Percentiles rank a stretch among this genome's conserved stretches.
These are phyloP conservation scores for Heterocephalus glaber DNA, from an alignment of 2,113 vertebrate genomes.

Conservation along the genomic window DNA sequence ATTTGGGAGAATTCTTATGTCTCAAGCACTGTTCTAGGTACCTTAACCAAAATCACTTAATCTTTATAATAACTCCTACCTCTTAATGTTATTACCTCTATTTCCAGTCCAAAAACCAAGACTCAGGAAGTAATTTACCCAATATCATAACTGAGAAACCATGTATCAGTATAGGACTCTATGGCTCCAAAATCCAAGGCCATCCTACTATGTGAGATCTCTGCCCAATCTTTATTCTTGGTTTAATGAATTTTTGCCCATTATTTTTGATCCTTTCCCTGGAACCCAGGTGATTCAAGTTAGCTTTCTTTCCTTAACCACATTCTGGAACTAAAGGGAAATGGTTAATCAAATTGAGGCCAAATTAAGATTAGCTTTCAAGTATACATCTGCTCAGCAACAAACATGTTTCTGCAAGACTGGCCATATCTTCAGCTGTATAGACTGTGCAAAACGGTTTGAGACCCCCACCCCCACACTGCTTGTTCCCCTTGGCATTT, in stretches of 20 bases:
- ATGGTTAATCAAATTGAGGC: slow-evolving; percentile 9
- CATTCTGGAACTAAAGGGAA: slow-evolving; percentile 42
- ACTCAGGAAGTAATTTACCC: slow-evolving; percentile 21
- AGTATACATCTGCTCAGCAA: not conserved
- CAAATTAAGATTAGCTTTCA: slow-evolving; percentile 30
- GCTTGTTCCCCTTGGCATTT: not conserved
- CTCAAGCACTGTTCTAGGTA: slow-evolving; percentile 27
- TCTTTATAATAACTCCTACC: not conserved
- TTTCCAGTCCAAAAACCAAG: slow-evolving; percentile 54
- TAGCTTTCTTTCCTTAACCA: slow-evolving; percentile 32
- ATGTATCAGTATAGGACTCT: not conserved
- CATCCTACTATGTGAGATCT: not conserved
- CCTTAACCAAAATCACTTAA: not conserved
- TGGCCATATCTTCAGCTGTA: not conserved
- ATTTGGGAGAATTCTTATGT: not conserved
- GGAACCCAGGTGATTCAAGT: not conserved
- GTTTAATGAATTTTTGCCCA: slow-evolving; percentile 32
- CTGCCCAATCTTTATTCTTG: not conserved
- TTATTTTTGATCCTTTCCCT: slow-evolving; percentile 28
- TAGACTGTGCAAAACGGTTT: not conserved
- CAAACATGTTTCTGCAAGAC: slow-evolving; percentile 37
- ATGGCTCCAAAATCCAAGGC: slow-evolving; percentile 10
- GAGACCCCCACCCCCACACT: not conserved
- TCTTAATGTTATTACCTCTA: not conserved
- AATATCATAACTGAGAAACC: slow-evolving; percentile 28